Percentiles rank a stretch among this genome's conserved stretches.
These are phyloP conservation scores for Morone saxatilis DNA, from an alignment of 2,113 vertebrate genomes.

Conservation along the genomic window DNA sequence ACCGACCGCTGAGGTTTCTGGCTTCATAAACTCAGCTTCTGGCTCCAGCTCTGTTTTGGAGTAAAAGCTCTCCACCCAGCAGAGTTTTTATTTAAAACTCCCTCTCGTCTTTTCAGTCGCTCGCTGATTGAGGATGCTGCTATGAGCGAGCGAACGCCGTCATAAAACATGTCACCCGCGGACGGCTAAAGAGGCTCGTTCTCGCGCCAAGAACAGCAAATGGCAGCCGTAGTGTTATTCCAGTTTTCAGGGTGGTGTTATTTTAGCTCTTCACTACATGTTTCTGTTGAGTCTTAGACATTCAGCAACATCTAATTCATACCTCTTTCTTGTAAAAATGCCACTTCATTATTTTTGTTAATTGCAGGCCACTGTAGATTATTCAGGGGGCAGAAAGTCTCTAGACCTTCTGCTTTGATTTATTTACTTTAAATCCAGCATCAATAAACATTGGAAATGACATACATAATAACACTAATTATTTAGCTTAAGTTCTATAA, in stretches of 20 bases:
- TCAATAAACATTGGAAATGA: too few species aligned
- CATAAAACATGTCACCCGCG: slow-evolving; percentile 51
- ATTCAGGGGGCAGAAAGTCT: background rate
- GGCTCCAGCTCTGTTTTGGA: slow-evolving; percentile 34
- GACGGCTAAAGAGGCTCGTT: slow-evolving; percentile 45
- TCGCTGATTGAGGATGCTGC: slow-evolving; percentile 66
- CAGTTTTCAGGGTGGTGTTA: slow-evolving; percentile 40
- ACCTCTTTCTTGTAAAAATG: slow-evolving; percentile 19
- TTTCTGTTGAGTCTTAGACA: slow-evolving; percentile 47
- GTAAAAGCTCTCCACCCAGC: slow-evolving; percentile 38
- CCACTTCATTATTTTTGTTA: slow-evolving; percentile 37
- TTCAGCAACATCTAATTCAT: slow-evolving; percentile 22
- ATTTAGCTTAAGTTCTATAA: background rate
- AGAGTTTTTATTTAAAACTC: slow-evolving; percentile 38
- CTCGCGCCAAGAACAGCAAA: slow-evolving; percentile 58
- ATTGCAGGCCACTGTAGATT: slow-evolving; percentile 31
- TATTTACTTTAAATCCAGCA: background rate
- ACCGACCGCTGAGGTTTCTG: slow-evolving; percentile 36
- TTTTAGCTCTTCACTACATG: slow-evolving; percentile 54
- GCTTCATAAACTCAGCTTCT: slow-evolving; percentile 16
- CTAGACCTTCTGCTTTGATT: background rate
- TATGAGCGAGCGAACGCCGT: slow-evolving; percentile 9
- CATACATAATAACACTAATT: background rate
- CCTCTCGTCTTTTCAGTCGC: slow-evolving; percentile 41
- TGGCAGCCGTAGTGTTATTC: slow-evolving; percentile 57